Conservation (phyloP, 2,888 invertebrate genomes). For the Ceriagrion tenellum region DNA sequence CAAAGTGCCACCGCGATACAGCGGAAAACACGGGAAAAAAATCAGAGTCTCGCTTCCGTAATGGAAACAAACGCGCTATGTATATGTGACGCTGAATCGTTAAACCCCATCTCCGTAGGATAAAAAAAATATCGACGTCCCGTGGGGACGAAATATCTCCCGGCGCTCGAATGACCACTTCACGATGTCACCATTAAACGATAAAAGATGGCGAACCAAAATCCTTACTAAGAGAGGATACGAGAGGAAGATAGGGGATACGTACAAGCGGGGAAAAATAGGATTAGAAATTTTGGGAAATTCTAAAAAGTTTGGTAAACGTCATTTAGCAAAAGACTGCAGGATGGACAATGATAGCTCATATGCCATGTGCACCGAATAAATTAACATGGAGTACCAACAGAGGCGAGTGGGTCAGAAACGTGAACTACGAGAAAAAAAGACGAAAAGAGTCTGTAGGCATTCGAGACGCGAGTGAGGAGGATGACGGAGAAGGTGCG, state of each 20-base stretch:
- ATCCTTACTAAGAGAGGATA: not conserved
- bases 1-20: not conserved
- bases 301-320: too few species aligned
- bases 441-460: too few species aligned
- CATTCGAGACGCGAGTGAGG: too few species aligned
- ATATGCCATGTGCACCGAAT: too few species aligned
- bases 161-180: not conserved
- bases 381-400: too few species aligned
- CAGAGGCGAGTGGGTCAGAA: too few species aligned
- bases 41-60: not conserved
- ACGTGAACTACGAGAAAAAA: too few species aligned
- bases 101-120: not conserved
- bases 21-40: not conserved
- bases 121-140: not conserved
- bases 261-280: not conserved
- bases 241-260: not conserved
- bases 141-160: not conserved
- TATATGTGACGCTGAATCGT: not conserved
- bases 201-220: not conserved
- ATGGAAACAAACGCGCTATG: not conserved
- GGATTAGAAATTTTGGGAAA: not conserved
- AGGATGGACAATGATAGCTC: too few species aligned
- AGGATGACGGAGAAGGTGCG: too few species aligned
- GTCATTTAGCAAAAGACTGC: too few species aligned
- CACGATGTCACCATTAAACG: conserved; percentile 1